These are phyloP conservation scores for Bellardia pandia DNA, from an alignment of 2,888 invertebrate species.

Conservation along the genomic window DNA sequence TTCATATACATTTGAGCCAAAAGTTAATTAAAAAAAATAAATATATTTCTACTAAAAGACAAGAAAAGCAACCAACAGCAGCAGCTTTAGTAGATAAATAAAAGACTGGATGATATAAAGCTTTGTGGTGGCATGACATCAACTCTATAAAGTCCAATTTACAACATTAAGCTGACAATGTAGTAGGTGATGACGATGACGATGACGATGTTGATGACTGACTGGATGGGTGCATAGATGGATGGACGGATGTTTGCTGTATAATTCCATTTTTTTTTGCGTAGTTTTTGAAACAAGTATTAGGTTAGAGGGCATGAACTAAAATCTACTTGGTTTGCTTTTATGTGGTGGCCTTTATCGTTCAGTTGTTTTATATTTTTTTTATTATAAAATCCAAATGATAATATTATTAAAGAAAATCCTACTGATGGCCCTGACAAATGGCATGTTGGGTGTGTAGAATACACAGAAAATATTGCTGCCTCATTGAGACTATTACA, in stretches of 20 bases:
- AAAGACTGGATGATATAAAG: constrained; percentile 9
- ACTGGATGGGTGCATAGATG: background rate
- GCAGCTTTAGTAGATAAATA: background rate
- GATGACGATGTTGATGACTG: constrained; percentile 1
- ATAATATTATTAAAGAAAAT: constrained; percentile 37
- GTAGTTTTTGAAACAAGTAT: background rate
- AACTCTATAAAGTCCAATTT: constrained; percentile 28
- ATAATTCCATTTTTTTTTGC: background rate
- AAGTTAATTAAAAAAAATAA: constrained; percentile 41
- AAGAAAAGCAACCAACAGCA: background rate
- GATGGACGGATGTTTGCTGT: background rate
- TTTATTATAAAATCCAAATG: constrained; percentile 36
- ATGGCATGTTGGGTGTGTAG: background rate
- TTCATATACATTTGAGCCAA: constrained; percentile 5
- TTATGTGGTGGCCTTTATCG: constrained; percentile 4
- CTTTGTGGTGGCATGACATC: constrained; percentile 18
- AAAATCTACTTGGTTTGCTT: constrained; percentile 4
- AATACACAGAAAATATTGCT: background rate
- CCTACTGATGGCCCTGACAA: background rate
- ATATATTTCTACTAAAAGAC: background rate
- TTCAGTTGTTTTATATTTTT: background rate
- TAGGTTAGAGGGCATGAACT: constrained; percentile 19
- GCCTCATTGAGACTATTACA: background rate
- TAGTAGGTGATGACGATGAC: constrained; percentile 19
- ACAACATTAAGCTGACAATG: constrained; percentile 7